These are phyloP conservation scores for Sturnira hondurensis DNA, from an alignment of 2,113 vertebrate species.

Conservation along the genomic window DNA sequence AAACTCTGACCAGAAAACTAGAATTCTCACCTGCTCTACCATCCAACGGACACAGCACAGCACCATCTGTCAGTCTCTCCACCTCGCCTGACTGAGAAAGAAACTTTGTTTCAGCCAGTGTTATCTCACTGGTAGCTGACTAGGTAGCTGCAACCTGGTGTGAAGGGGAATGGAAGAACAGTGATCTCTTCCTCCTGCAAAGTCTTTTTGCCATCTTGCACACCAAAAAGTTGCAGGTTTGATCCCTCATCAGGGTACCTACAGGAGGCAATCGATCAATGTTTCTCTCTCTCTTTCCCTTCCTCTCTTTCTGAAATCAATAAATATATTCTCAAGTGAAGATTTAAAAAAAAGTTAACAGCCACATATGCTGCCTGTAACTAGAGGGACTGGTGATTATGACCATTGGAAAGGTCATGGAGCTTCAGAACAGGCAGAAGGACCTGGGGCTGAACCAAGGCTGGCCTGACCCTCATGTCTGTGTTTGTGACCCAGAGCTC, in stretches of 20 bases:
- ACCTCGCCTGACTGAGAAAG: neutral
- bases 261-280: too few species aligned
- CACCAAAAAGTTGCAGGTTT: too few species aligned
- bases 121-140: neutral
- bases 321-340: too few species aligned
- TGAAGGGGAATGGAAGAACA: neutral
- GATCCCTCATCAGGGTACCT: too few species aligned
- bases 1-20: neutral
- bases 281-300: too few species aligned
- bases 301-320: too few species aligned
- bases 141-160: neutral
- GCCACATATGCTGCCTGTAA: neutral
- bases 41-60: neutral
- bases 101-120: neutral
- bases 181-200: neutral
- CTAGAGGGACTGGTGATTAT: neutral
- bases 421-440: neutral
- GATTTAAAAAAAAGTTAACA: neutral
- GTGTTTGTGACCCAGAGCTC: neutral
- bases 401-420: neutral
- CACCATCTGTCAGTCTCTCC: too few species aligned
- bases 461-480: neutral
- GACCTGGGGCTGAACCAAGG: neutral
- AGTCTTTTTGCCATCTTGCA: neutral
- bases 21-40: neutral